Evolutionary conservation across 1,140 invertebrate genomes (phyloP).

Genomic region (Hylyphantes graminicola): DNA sequence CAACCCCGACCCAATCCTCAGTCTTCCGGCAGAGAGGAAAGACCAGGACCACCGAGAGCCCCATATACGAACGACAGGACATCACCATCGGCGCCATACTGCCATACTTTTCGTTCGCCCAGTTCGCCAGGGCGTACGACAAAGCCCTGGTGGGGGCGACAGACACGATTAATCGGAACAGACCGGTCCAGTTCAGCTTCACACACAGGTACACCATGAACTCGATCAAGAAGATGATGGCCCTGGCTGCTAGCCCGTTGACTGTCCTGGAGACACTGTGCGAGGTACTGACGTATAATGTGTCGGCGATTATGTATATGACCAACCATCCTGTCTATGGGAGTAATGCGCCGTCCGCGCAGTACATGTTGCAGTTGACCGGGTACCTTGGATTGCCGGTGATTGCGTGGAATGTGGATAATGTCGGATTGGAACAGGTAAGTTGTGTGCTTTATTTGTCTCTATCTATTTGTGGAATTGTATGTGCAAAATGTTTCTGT

Average conservation of each 20-base stretch:
- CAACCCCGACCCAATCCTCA: not conserved
- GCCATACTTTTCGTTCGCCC: slow-evolving; percentile 78
- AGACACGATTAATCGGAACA: slow-evolving; percentile 72
- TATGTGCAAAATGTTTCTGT: too few relatives aligned
- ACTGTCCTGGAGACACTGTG: slow-evolving; percentile 77
- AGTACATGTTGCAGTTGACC: slow-evolving; percentile 91
- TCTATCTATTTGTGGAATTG: too few relatives aligned
- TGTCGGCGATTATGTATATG: slow-evolving; percentile 90
- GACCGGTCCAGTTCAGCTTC: slow-evolving; percentile 63
- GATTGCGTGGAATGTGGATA: slow-evolving; percentile 92
- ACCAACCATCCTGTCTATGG: slow-evolving; percentile 91
- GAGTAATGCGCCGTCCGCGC: slow-evolving; percentile 87
- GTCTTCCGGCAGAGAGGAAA: slow-evolving; percentile 18
- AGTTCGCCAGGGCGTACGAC: slow-evolving; percentile 76
- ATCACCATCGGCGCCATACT: slow-evolving; percentile 73
- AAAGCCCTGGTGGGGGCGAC: slow-evolving; percentile 76
- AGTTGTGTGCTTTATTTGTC: not conserved
- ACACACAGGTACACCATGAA: slow-evolving; percentile 13
- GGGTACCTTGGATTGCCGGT: slow-evolving; percentile 86
- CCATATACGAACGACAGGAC: not conserved
- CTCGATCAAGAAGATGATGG: slow-evolving; percentile 14
- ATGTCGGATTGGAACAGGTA: slow-evolving; percentile 82
- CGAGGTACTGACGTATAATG: slow-evolving; percentile 87
- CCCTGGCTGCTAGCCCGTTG: slow-evolving; percentile 78
- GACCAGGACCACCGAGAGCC: not conserved